phyloP scores from a whole-genome alignment of 1,140 invertebrate species.

The roundworm (Caenorhabditis elegans) region WBcel235 BX284605.5:6342501-6343000 shows the following conservation, averaged over 20 bases:
- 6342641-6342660: conserved; percentile 30
- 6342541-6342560: conserved; percentile 8
- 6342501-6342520: conserved; percentile 1
- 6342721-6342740: conserved; percentile 18
- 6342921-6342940: background rate
- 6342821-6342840: background rate
- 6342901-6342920: background rate
- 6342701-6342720: background rate
- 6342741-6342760: conserved; percentile 29
- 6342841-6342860: background rate
- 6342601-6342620: background rate
- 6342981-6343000: too few species aligned
- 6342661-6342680: conserved; percentile 25
- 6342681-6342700: background rate
- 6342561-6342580: conserved; percentile 23
- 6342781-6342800: background rate
- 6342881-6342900: background rate
- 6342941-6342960: too few species aligned
- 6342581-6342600: background rate
- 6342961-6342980: too few species aligned
- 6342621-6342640: too few species aligned
- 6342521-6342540: background rate
- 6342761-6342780: conserved; percentile 29
- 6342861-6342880: background rate
- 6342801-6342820: background rate